Evolutionary conservation across 2,797 vertebrate genomes (phyloP).

Genomic region (Oryzias sinensis): DNA sequence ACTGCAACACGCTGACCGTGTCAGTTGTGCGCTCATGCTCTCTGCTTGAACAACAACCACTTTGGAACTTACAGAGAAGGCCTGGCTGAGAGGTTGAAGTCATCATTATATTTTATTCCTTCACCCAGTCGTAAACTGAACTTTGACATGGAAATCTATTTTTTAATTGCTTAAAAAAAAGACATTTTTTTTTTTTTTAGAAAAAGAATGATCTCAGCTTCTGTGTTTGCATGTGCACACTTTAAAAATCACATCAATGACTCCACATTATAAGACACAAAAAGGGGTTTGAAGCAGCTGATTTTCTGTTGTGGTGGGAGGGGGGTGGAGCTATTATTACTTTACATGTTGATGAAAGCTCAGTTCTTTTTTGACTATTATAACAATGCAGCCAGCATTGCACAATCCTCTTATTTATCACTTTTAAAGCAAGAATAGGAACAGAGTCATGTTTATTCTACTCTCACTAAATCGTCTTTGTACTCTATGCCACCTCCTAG

Average conservation of each 20-base stretch:
- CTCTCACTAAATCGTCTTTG: conserved; percentile 54
- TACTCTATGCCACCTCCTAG: conserved; percentile 60
- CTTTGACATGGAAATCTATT: not conserved
- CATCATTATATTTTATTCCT: conserved; percentile 45
- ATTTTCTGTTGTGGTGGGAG: not conserved
- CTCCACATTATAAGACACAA: too few relatives aligned
- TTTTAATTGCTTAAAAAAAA: not conserved
- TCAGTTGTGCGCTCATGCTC: conserved; percentile 77
- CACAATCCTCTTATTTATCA: conserved; percentile 63
- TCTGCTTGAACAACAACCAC: conserved; percentile 55
- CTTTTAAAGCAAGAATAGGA: conserved; percentile 83
- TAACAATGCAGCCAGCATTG: conserved; percentile 49
- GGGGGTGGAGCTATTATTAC: not conserved
- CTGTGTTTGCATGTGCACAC: not conserved
- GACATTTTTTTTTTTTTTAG: not conserved
- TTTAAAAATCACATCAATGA: too few relatives aligned
- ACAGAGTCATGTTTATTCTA: conserved; percentile 85
- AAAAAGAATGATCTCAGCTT: not conserved
- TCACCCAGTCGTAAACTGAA: conserved; percentile 23
- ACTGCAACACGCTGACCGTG: conserved; percentile 74
- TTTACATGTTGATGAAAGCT: conserved; percentile 20
- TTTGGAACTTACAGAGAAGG: conserved; percentile 52
- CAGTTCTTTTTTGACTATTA: conserved; percentile 72
- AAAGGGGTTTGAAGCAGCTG: too few relatives aligned
- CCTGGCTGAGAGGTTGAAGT: conserved; percentile 35